Conservation (phyloP, 1,140 invertebrate species). For the Triops cancriformis region DNA sequence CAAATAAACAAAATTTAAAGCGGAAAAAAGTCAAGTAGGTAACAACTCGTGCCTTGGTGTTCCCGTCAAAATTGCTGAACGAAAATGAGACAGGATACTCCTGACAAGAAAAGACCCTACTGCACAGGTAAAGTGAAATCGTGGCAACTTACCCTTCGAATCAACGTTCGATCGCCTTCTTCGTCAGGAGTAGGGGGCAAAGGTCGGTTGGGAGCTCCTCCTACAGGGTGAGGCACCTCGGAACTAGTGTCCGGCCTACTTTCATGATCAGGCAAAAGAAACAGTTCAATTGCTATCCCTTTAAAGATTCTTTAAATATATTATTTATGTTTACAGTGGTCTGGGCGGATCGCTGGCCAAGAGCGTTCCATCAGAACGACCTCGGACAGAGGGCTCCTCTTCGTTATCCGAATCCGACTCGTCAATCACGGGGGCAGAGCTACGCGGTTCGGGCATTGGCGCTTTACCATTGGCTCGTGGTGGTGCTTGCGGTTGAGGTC, state of each 20-base stretch:
- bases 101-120: neutral
- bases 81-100: neutral
- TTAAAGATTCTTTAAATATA: neutral
- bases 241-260: neutral
- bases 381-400: slow-evolving; percentile 43
- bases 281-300: neutral
- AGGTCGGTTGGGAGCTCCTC: slow-evolving; percentile 77
- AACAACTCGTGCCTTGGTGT: neutral
- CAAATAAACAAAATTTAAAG: neutral
- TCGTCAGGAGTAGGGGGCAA: slow-evolving; percentile 88
- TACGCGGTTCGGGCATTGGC: slow-evolving; percentile 18
- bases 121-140: neutral
- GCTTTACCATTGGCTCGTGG: slow-evolving; percentile 26
- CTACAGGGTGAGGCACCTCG: slow-evolving; percentile 31
- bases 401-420: slow-evolving; percentile 44
- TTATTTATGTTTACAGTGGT: slow-evolving; percentile 69
- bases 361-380: slow-evolving; percentile 82
- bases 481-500: slow-evolving; percentile 22
- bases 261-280: neutral
- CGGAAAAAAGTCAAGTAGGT: neutral
- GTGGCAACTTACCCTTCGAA: slow-evolving; percentile 65
- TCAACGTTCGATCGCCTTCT: slow-evolving; percentile 76
- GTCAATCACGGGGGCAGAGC: slow-evolving; percentile 18
- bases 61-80: neutral
- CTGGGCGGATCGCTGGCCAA: slow-evolving; percentile 92